Percentiles rank a stretch among this genome's conserved stretches.
These are phyloP conservation scores for Hystrix brachyura DNA, from an alignment of 2,113 vertebrate species.

Conservation along the genomic window DNA sequence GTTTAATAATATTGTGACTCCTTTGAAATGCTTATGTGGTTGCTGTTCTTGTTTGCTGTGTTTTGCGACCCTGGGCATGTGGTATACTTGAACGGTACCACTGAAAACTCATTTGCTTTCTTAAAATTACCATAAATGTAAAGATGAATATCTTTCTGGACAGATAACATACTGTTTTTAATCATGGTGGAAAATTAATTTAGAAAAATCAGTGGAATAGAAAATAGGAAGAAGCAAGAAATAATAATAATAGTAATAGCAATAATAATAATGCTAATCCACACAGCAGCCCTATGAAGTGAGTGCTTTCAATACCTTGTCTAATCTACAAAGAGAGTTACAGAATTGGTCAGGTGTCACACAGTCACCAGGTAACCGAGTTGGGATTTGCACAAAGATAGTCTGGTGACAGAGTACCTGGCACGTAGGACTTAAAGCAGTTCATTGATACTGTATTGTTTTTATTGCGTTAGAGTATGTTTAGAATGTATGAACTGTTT, in stretches of 20 bases:
- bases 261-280: background rate
- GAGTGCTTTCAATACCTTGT: accelerated
- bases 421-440: background rate
- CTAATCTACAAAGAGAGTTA: background rate
- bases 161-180: background rate
- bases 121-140: background rate
- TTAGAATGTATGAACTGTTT: background rate
- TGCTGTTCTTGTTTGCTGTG: background rate
- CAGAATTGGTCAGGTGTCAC: background rate
- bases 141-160: background rate
- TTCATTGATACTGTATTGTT: background rate
- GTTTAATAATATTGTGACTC: background rate
- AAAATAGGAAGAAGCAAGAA: background rate
- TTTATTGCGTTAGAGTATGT: background rate
- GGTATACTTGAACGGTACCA: background rate
- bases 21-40: background rate
- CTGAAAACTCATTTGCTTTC: background rate
- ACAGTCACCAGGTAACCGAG: background rate
- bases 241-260: background rate
- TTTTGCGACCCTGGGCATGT: background rate
- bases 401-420: background rate
- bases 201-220: background rate
- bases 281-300: background rate
- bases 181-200: background rate
- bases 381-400: background rate